A percentile compares a stretch with the other conserved stretches of the same genome.
These are phyloP conservation scores for Eilema caniola DNA, from an alignment of 2,888 invertebrate genomes.

Conservation along the genomic window DNA sequence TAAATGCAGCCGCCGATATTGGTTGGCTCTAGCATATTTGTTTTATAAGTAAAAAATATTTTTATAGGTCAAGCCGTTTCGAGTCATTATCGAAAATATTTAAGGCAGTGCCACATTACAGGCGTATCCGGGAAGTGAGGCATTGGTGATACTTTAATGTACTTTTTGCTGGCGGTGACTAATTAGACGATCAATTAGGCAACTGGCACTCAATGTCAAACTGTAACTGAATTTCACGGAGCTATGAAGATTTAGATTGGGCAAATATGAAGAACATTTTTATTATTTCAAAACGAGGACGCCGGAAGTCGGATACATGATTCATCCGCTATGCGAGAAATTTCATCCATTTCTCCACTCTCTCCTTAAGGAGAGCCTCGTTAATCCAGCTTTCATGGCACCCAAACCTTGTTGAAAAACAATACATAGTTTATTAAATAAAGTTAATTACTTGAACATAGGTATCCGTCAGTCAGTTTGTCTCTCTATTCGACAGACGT, in stretches of 20 bases:
- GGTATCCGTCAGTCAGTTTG: too few relatives aligned
- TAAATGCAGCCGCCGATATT: neutral
- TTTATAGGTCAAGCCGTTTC: slow-evolving; percentile 30
- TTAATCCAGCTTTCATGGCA: too few relatives aligned
- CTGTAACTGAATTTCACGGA: slow-evolving; percentile 26
- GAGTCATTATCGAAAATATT: slow-evolving; percentile 25
- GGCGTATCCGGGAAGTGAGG: slow-evolving; percentile 61
- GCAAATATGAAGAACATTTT: slow-evolving; percentile 8
- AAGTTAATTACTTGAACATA: too few relatives aligned
- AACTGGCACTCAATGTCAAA: slow-evolving; percentile 46
- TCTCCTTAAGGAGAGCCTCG: too few relatives aligned
- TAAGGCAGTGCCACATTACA: slow-evolving; percentile 34
- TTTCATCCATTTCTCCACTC: too few relatives aligned
- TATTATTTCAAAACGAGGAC: too few relatives aligned
- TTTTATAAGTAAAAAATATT: neutral
- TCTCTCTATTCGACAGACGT: too few relatives aligned
- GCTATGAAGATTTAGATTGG: slow-evolving; percentile 34
- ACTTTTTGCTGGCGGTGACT: slow-evolving; percentile 37
- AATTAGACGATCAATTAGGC: slow-evolving; percentile 62
- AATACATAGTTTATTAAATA: too few relatives aligned
- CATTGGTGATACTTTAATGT: slow-evolving; percentile 55
- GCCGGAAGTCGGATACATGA: too few relatives aligned
- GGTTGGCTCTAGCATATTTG: neutral
- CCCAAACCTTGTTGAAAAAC: too few relatives aligned
- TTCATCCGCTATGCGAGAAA: too few relatives aligned